Evolutionary conservation across 1,140 invertebrate genomes (phyloP), one percentile per base, ranked within the genome.

Genomic region (Heliconius himera): DNA sequence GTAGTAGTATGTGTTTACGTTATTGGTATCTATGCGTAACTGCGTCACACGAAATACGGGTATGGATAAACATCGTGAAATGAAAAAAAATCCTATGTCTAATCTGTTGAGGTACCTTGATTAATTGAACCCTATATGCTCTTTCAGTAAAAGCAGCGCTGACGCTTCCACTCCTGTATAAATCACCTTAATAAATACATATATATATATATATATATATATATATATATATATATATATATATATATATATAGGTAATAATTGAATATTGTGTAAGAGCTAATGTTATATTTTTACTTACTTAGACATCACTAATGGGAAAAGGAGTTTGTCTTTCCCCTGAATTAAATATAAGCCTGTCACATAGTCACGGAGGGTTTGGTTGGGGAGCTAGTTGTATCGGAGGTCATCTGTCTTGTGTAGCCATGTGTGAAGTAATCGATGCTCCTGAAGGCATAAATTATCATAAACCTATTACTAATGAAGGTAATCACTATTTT

Each of bases 341-440:
- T 85, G 97, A 98, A 91, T 92, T 97, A 87, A 96, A 95, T 81
- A 94, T 97, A 29, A 96, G 96, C 87, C 88, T 98, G 73, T 95
- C 95, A 13, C 97, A 96, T 85, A 97, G 97, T 89, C 97, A 96
- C 20, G 95, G 95, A 71, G 96, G 97, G 0, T 95, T 96, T 81
- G 96, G 96, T 13, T 98, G 97, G 97, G 96, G 96, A 11, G 96
- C 96, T 38, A 98, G 97, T 87, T 89, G 95, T 46, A 95, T 98
- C 51, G 97, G 97, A 6, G 95, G 96, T 29, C 95, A 97, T 77
- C 91, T 98, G 46, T 97, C 97, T 38, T 97, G 97, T 89, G 95
- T 98, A 29, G 97, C 97, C 20, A 89, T 98, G 33, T 97, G 97
- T 94, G 96, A 98, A 95, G 94, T 98, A 82, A 96, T 98, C 76